Percentiles rank a stretch among this genome's conserved stretches.
These are phyloP conservation scores for Poecile atricapillus DNA, from an alignment of 2,113 vertebrate species.

Conservation along the genomic window DNA sequence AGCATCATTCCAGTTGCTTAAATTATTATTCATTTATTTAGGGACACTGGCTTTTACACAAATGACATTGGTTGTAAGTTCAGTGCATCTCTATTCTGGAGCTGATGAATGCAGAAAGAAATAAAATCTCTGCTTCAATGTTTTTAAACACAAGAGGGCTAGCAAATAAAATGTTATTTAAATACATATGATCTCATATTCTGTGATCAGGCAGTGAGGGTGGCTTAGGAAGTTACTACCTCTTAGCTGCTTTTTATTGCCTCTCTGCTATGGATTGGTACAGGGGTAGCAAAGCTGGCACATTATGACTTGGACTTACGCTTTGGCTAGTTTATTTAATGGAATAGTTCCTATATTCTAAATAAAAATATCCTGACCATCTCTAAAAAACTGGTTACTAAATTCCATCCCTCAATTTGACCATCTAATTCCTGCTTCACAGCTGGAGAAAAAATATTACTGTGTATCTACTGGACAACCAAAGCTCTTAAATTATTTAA, in stretches of 20 bases:
- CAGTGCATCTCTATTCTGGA: not conserved
- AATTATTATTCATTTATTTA: not conserved
- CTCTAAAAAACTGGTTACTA: not conserved
- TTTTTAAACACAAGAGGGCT: not conserved
- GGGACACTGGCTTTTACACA: not conserved
- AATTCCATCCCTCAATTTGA: not conserved
- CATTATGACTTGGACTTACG: not conserved
- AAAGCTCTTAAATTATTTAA: not conserved
- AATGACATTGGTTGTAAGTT: not conserved
- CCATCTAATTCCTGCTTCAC: not conserved
- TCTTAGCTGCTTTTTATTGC: not conserved
- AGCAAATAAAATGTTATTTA: not conserved
- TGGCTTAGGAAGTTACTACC: not conserved
- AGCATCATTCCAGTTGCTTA: not conserved
- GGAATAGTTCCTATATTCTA: not conserved
- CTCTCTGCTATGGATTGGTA: not conserved
- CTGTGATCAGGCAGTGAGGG: not conserved
- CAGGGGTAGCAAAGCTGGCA: not conserved
- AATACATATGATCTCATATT: not conserved
- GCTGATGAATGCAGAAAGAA: not conserved
- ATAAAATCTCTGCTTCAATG: not conserved
- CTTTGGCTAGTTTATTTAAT: not conserved
- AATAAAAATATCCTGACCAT: not conserved
- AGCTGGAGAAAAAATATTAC: not conserved
- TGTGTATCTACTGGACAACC: not conserved